Base-by-base conservation (phyloP, 2,797 vertebrate species). In the Apogon talboti region DNA sequence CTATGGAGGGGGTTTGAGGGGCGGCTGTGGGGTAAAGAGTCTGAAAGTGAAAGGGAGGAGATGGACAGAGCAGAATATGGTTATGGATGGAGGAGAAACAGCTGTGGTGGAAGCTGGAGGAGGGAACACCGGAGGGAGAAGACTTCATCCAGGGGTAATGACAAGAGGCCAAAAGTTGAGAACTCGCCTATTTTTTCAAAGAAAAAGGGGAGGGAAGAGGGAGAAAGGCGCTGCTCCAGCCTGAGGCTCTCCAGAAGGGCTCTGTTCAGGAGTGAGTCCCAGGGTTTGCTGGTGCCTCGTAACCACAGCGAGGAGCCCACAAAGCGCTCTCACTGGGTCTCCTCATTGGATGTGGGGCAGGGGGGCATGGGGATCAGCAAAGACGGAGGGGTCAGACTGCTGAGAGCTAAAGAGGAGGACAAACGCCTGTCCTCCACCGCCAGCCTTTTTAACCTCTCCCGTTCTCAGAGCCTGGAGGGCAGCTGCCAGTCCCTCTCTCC, bases 251-350 rank as follows among this genome's bases (percentile, higher is more conserved):
- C 93, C 35, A 89, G 92, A 50, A 83, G 93, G 77, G 88, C 87
- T 40, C 84, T 94, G 50, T 93, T 93, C 76, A 91, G 94, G 64
- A 94, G 94, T 0, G 94, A 94, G 82, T 94, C 93, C 51, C 93
- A 95, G 81, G 92, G 93, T 42, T 69, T 94, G 78, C 86, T 94
- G 56, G 84, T 92, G 55, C 89, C 92, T 28, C 83, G 70, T 46
- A 85, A 87, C 58, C 56, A 84, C 56, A 81, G 76, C 0, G 88
- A 92, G 58, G 83, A 87, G 66, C 71, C 74, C 24, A 52, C 83
- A 15, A 90, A 84, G 66, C 74, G 78, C 41, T 79, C 84, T 13
- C 93, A 91, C 57, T 95, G 95, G 95, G 89, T 92, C 0, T 95
- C 95, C 9, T 94, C 94, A 0, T 83, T 95, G 38, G 95, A 95